Base-by-base conservation (phyloP, 1,140 invertebrate genomes). In the Drosophila tristis region DNA sequence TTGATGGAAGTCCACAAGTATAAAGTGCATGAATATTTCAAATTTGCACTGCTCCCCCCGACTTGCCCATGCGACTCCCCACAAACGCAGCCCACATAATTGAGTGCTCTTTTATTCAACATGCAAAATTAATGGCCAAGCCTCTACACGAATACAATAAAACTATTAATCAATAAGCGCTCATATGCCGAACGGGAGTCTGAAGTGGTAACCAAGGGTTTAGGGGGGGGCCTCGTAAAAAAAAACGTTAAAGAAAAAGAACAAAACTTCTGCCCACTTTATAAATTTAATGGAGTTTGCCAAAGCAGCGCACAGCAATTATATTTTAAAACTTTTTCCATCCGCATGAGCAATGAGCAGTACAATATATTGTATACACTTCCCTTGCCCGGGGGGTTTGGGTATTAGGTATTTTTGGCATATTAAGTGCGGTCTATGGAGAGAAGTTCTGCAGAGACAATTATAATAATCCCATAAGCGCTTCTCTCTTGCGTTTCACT, bases 291-390 rank as follows among this genome's bases (percentile, higher is more conserved):
- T 82, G 53, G 70, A 70, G 71, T 75, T 75, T 51, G 67, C 61
- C 68, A 82, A 75, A 78, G 60, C 64, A 87, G 74, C 43, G 35
- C 81, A 49, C 80, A 49, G 82, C 78, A 86, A 89, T 87, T 86
- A 86, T 89, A 76, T 71, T 87, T 86, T 68, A 62, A 75, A 87
- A 87, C 73, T 81, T 81, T 86, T 87, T 87, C 74, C 66, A 35
- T n/a, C 29, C 44, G 63, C 26, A 48, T 56, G 60, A 26, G 44
- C 45, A 43, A 57, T 39, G 60, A 26, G 44, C 45, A 43, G 53
- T 39, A 31, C n/a, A 4, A 11, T 25, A 31, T 42, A n/a, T 65
- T 48, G 4, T 23, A n/a, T 63, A 63, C 59, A n/a, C 59, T 61
- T 9, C 35, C 11, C 31, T 35, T 35, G 31, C 31, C 31, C 1